Evolutionary conservation across 2,113 vertebrate species (phyloP).

Genomic region (Pterocles burchelli): DNA sequence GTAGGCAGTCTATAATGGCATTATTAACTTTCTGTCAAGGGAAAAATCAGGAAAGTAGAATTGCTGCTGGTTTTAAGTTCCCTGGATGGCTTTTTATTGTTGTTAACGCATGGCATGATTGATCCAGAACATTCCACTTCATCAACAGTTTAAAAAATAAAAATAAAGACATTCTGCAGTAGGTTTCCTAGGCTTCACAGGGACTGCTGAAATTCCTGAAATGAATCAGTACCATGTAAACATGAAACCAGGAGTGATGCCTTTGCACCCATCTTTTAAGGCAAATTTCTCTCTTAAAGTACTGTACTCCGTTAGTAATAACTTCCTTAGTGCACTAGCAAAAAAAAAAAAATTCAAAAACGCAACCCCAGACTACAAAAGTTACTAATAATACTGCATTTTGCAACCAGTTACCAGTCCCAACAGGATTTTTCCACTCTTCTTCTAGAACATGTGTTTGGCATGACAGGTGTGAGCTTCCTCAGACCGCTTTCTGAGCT

Average conservation of each 20-base stretch:
- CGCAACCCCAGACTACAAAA: background rate
- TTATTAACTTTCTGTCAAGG: background rate
- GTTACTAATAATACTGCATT: slow-evolving; percentile 36
- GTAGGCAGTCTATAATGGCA: background rate
- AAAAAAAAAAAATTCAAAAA: background rate
- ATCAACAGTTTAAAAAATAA: slow-evolving; percentile 38
- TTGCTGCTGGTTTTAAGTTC: slow-evolving; percentile 13
- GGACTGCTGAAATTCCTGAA: slow-evolving; percentile 39
- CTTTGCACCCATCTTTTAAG: background rate
- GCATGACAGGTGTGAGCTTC: slow-evolving; percentile 23
- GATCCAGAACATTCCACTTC: slow-evolving; percentile 28
- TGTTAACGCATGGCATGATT: slow-evolving; percentile 34
- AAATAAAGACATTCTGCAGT: slow-evolving; percentile 29
- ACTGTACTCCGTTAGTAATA: background rate
- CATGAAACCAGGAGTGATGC: slow-evolving; percentile 16
- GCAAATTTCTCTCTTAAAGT: slow-evolving; percentile 10
- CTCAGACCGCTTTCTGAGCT: slow-evolving; percentile 14
- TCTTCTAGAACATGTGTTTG: slow-evolving; percentile 44
- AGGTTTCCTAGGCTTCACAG: slow-evolving; percentile 29
- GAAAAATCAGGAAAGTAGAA: background rate
- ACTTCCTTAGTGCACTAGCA: background rate
- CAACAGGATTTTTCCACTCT: slow-evolving; percentile 46
- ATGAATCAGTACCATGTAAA: slow-evolving; percentile 38
- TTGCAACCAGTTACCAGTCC: slow-evolving; percentile 19
- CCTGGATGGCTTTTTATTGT: slow-evolving; percentile 22